phyloP scores from a whole-genome alignment of 2,797 vertebrate genomes.

The Spatula clypeata region DNA sequence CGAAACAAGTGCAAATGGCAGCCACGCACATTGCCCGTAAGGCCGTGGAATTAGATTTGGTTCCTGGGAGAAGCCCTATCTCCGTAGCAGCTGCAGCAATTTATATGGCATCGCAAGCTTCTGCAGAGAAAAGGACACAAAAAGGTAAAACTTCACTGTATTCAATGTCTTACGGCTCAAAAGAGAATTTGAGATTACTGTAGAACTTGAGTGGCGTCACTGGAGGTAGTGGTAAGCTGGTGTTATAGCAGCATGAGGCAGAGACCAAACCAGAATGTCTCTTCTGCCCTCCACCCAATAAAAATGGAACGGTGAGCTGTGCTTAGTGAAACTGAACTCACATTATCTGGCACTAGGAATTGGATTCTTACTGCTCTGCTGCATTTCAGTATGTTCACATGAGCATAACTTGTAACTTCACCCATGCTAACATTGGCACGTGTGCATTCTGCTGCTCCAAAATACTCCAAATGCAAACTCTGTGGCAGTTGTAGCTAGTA shows the following conservation, averaged over 20 bases:
- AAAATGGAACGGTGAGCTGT: background rate
- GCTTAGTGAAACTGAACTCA: background rate
- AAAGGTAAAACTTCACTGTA: slow-evolving; percentile 87
- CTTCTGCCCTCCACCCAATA: background rate
- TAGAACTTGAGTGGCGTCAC: background rate
- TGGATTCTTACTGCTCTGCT: background rate
- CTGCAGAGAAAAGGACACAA: slow-evolving; percentile 97
- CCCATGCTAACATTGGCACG: background rate
- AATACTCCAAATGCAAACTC: background rate
- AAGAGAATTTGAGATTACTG: background rate
- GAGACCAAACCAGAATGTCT: background rate
- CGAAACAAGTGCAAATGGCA: slow-evolving; percentile 98
- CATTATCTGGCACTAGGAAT: background rate
- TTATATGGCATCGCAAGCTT: slow-evolving; percentile 99
- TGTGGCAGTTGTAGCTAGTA: background rate
- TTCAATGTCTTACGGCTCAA: background rate
- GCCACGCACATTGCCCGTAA: slow-evolving; percentile 97
- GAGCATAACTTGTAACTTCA: background rate
- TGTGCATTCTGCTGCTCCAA: background rate
- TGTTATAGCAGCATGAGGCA: background rate
- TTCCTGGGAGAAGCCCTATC: slow-evolving; percentile 97
- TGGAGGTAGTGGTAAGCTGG: background rate
- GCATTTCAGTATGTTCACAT: background rate
- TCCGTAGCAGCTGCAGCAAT: slow-evolving; percentile 98
- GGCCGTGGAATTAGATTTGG: slow-evolving; percentile 96